A percentile compares a stretch with the other conserved stretches of the same genome.
These are phyloP conservation scores for Philypnodon macrostomus DNA, from an alignment of 2,797 vertebrate species.

Conservation along the genomic window DNA sequence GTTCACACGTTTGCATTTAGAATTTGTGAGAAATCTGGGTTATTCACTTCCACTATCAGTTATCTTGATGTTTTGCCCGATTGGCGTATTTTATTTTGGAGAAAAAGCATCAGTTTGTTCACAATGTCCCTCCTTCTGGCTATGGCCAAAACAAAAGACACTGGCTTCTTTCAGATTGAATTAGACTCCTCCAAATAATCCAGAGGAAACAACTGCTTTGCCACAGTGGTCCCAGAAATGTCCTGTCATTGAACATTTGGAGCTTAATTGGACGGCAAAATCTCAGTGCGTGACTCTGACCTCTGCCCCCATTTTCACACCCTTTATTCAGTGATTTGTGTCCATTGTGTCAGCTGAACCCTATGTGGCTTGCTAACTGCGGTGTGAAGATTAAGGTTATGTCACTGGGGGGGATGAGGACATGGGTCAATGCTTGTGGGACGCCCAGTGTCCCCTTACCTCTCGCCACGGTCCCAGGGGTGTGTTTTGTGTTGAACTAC, in stretches of 20 bases:
- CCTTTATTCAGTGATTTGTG: slow-evolving; percentile 44
- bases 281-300: slow-evolving; percentile 37
- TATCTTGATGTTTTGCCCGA: too few species aligned
- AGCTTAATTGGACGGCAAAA: slow-evolving; percentile 41
- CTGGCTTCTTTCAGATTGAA: slow-evolving; percentile 12
- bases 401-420: slow-evolving; percentile 35
- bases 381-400: slow-evolving; percentile 37
- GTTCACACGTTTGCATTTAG: too few species aligned
- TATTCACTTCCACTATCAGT: too few species aligned
- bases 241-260: slow-evolving; percentile 30
- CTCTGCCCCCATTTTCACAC: slow-evolving; percentile 42
- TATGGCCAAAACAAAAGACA: slow-evolving; percentile 8
- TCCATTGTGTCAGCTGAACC: slow-evolving; percentile 45
- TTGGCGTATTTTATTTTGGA: too few species aligned
- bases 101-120: slow-evolving; percentile 6
- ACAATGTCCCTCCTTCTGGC: slow-evolving; percentile 21
- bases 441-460: background rate
- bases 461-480: slow-evolving; percentile 24
- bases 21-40: too few species aligned
- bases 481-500: slow-evolving; percentile 53
- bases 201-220: slow-evolving; percentile 11
- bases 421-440: slow-evolving; percentile 48
- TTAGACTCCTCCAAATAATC: slow-evolving; percentile 20
- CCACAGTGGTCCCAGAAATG: slow-evolving; percentile 10
- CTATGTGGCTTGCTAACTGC: slow-evolving; percentile 32